Evolutionary conservation across 2,113 vertebrate genomes (phyloP), one percentile per base, ranked within the genome.

Genomic region (Tachycineta bicolor): DNA sequence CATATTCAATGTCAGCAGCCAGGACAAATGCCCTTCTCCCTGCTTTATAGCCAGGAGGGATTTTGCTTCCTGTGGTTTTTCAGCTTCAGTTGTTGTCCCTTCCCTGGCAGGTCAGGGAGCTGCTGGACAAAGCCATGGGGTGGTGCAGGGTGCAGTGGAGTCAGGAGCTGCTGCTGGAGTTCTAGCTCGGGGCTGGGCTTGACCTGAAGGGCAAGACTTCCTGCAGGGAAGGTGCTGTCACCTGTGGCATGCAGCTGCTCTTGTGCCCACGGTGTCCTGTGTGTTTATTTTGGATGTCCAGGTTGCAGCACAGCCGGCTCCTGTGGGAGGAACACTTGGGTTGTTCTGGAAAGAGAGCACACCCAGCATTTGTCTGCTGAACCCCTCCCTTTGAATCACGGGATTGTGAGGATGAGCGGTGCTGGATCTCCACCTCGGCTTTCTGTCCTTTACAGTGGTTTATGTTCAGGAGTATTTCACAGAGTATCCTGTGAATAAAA

Each of bases 1-100:
- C 69, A 44, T 76, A 56, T 73, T 52, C 64, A 88, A 88, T 73
- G 58, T 34, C 49, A 87, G 90, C 41, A 85, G 39, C 64, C 60
- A 71, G 69, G 85, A 46, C 4, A 71, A 87, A 77, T 31, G 16
- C 28, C 79, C 67, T 90, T 90, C 50, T 87, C 47, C 47, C 9
- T n/a, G 62, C 52, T 82, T 75, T 63, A 39, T 28, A 60, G 56
- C 58, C 53, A 39, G 59, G 55, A 53, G 70, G 55, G 44, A 33
- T 87, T 89, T 89, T 89, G 41, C 37, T 59, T 52, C 56, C 41
- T 74, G 23, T 37, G 29, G 8, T 14, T 89, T 89, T 94, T 41
- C 71, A 81, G 71, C 53, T 81, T 86, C 56, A 65, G 25, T 37
- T 69, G 63, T 73, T 67, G 55, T 58, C 20, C 31, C 17, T 43